These are phyloP conservation scores for Chitala chitala DNA, from an alignment of 2,113 vertebrate species.

Conservation along the genomic window DNA sequence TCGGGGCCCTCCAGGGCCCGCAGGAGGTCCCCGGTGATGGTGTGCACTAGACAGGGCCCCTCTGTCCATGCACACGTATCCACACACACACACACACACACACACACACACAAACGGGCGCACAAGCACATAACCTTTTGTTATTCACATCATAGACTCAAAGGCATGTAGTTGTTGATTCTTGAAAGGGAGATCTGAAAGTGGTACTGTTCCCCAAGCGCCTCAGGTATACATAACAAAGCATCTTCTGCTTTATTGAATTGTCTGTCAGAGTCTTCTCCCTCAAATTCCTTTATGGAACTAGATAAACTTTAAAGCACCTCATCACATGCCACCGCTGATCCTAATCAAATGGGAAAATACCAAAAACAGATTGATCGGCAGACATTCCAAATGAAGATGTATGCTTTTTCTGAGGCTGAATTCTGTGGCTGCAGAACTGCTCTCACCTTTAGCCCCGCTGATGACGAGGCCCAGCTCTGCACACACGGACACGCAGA, in stretches of 20 bases:
- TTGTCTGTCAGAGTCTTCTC: neutral
- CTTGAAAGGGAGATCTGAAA: too few relatives aligned
- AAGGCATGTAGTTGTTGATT: too few relatives aligned
- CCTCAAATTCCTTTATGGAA: neutral
- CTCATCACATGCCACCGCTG: too few relatives aligned
- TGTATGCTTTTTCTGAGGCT: neutral
- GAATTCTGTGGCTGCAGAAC: neutral
- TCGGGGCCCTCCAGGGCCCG: conserved; percentile 91
- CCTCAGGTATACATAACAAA: neutral
- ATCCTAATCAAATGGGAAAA: too few relatives aligned
- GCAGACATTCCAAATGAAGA: too few relatives aligned
- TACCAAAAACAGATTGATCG: too few relatives aligned
- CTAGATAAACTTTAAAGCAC: neutral
- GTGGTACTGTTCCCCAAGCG: neutral
- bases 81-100: conserved; percentile 21
- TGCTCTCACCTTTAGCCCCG: conserved; percentile 88
- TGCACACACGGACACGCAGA: conserved; percentile 92
- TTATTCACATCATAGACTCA: neutral
- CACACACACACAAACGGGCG: conserved; percentile 20
- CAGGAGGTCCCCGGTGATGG: conserved; percentile 94
- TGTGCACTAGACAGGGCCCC: conserved; percentile 95
- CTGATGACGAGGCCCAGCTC: conserved; percentile 97
- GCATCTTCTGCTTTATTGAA: neutral
- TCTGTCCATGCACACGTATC: conserved; percentile 58
- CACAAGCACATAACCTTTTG: conserved; percentile 1